phyloP scores from a whole-genome alignment of 2,888 invertebrate genomes.

The Cephus pygmeus region DNA sequence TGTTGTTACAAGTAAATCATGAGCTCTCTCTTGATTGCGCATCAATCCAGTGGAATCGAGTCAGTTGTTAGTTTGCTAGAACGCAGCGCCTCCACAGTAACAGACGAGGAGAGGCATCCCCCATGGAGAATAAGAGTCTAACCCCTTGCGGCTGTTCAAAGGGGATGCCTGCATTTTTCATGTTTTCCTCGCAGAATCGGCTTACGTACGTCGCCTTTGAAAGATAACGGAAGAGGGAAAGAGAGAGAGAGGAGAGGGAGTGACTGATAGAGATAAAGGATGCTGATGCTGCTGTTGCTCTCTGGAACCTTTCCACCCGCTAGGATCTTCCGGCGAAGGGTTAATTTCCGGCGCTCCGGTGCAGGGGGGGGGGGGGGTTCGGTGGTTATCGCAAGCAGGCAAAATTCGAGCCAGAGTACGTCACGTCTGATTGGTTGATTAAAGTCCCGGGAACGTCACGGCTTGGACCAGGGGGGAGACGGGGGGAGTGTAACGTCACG shows the following conservation, averaged over 20 bases:
- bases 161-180: background rate
- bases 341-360: constrained; percentile 34
- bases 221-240: background rate
- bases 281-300: background rate
- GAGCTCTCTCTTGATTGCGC: background rate
- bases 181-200: background rate
- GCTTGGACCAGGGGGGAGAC: background rate
- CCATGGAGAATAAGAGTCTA: background rate
- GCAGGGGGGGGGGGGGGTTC: constrained; percentile 6
- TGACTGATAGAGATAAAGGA: constrained; percentile 11
- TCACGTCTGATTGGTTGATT: constrained; percentile 27
- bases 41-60: background rate
- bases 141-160: background rate
- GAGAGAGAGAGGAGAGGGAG: background rate
- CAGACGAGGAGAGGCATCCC: background rate
- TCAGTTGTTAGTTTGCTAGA: background rate
- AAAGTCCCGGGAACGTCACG: constrained; percentile 11
- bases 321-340: constrained; percentile 21
- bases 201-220: background rate
- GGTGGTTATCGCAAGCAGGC: constrained; percentile 7
- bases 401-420: background rate
- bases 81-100: background rate
- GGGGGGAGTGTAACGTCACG: background rate
- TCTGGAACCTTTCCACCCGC: background rate
- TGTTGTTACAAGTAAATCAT: background rate